Base-by-base conservation (phyloP, 2,113 vertebrate species). In the Grammomys dolichurus region DNA sequence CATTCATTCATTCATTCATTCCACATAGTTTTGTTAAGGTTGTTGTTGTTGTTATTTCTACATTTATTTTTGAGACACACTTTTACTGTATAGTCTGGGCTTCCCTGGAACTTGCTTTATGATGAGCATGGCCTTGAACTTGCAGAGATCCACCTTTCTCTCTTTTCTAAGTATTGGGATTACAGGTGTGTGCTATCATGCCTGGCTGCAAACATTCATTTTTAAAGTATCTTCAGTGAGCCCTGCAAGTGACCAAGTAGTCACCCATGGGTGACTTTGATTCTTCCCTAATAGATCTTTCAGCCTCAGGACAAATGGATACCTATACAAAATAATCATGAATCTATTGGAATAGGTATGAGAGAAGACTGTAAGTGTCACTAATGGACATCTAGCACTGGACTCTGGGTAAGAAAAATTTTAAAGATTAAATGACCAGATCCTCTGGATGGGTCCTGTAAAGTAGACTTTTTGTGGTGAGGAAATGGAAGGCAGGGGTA, bases 391-490 rank as follows among this genome's bases (percentile, higher is more conserved):
- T 8, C 17, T 46, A 51, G 17, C 17, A 26, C 5, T 87, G 54
- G 75, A 14, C 17, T 24, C 8, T 33, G 7, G 31, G 8, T 86
- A 51, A 73, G 7, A 86, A 69, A 70, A 28, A 4, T 76, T 70
- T 82, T 24, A 7, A 40, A 86, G 40, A 77, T 28, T 0, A 81
- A 36, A 4, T 6, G 11, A 2, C 7, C 14, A n/a, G 31, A 3
- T 33, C 33, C 26, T 70, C 1, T 1, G 24, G 22, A 54, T 28
- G 13, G 28, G 7, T 46, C 10, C 2, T 19, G 26, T 13, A 16
- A 48, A 22, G 31, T 2, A 2, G n/a, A 2, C 24, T 70, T 5
- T 16, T 17, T 0, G 0, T 40, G 26, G 36, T 4, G 13, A 40
- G 3, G 78, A 43, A 12, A 36, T 10, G 0, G 1, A 13, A 75